phyloP scores from a whole-genome alignment of 1,140 invertebrate genomes.

The Coelopa frigida region DNA sequence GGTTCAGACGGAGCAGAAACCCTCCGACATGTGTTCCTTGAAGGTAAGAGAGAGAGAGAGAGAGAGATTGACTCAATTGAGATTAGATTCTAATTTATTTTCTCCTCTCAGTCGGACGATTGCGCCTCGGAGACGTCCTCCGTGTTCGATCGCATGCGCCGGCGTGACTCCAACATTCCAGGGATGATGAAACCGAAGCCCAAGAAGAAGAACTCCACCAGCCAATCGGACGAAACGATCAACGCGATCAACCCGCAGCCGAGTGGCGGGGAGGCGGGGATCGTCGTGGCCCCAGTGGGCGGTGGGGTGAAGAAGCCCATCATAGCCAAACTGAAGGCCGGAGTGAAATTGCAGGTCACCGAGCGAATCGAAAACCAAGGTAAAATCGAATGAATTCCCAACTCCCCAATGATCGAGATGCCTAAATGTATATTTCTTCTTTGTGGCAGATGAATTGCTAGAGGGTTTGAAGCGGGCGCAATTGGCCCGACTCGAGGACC shows the following conservation, averaged over 20 bases:
- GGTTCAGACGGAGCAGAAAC: constrained; percentile 1
- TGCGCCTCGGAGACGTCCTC: constrained; percentile 64
- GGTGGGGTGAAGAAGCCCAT: constrained; percentile 50
- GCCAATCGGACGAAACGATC: constrained; percentile 29
- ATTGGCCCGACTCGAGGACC: constrained; percentile 67
- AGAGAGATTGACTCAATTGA: background rate
- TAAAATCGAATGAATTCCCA: too few species aligned
- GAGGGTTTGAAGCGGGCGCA: constrained; percentile 72
- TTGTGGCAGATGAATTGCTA: constrained; percentile 53
- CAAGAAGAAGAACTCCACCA: constrained; percentile 37
- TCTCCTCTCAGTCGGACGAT: constrained; percentile 58
- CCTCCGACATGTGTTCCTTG: constrained; percentile 50
- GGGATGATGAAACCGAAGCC: constrained; percentile 21
- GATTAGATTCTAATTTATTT: constrained; percentile 20
- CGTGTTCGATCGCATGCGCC: constrained; percentile 59
- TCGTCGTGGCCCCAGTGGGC: too few species aligned
- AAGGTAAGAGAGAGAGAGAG: constrained; percentile 48
- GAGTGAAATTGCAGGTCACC: constrained; percentile 59
- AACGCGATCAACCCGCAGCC: constrained; percentile 10
- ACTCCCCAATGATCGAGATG: background rate
- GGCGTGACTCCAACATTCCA: constrained; percentile 48
- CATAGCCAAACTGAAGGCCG: constrained; percentile 63
- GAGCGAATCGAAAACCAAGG: constrained; percentile 59
- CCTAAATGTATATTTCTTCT: background rate
- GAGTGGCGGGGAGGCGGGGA: too few species aligned